Base-by-base conservation (phyloP, 1,140 invertebrate species). In the Achatina immaculata region DNA sequence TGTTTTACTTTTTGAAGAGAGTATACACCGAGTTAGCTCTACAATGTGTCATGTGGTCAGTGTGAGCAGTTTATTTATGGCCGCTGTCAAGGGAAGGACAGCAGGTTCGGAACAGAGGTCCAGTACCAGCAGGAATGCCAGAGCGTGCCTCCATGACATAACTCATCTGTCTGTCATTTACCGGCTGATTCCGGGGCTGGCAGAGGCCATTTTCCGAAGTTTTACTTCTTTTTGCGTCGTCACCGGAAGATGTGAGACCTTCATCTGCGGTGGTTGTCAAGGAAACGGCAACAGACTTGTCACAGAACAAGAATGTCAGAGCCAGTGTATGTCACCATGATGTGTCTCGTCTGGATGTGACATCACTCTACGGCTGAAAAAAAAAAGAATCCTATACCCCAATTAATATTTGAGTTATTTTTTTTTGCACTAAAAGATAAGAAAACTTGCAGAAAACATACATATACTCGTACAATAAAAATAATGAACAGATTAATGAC, bases 61-160 rank as follows among this genome's bases (percentile, higher is more conserved):
- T 74, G 72, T 34, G 72, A 74, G 24, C 43, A 51, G 43, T 74
- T 74, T 51, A 74, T 74, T 74, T 74, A 74, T 36, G 72, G 72
- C 0, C 43, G 72, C 0, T 74, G 72, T 51, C 43, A 31, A 9
- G 72, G 72, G 2, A 74, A 74, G 6, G 72, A 40, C 28, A 74
- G 51, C 45, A 48, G 48, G 24, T 74, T 74, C 34, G n/a, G 28
- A 1, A 48, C 72, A 28, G 0, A 45, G 7, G 0, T 7, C 48
- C 43, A 24, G 0, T 74, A 45, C 31, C 14, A 40, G 42, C n/a
- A 40, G 36, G 2, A n/a, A 71, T 21, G 43, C 1, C 19, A n/a
- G 24, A 42, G 14, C 48, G 24, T 24, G 24, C 3, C 48, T 55
- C 38, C 38, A 28, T 55, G 3, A 21, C 48, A 14, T 6, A 21